phyloP scores from a whole-genome alignment of 2,888 invertebrate genomes.

The Pogonocherus hispidulus region DNA sequence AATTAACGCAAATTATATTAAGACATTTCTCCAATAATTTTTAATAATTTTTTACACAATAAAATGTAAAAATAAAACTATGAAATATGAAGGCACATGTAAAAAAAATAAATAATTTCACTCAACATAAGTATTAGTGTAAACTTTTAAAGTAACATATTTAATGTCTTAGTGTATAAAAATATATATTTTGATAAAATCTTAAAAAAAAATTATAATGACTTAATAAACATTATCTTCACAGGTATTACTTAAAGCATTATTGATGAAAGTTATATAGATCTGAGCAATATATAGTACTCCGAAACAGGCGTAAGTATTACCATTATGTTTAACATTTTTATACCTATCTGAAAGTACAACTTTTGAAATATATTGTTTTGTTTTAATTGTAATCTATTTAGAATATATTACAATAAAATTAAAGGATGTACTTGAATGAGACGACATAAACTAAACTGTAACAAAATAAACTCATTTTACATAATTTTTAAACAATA shows the following conservation, averaged over 20 bases:
- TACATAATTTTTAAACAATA: no score
- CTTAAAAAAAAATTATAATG: constrained; percentile 31
- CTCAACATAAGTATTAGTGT: constrained; percentile 28
- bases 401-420: constrained; percentile 14
- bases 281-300: constrained; percentile 25
- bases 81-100: constrained; percentile 47
- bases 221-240: constrained; percentile 6
- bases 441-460: no score
- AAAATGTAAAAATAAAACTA: constrained; percentile 41
- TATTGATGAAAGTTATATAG: constrained; percentile 23
- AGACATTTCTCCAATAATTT: constrained; percentile 31
- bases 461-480: no score
- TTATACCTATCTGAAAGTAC: neutral
- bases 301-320: neutral
- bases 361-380: neutral
- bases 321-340: neutral
- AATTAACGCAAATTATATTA: constrained; percentile 36
- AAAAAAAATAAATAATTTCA: constrained; percentile 48
- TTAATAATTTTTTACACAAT: constrained; percentile 13
- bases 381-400: constrained; percentile 23
- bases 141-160: constrained; percentile 22
- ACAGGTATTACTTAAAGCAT: constrained; percentile 23
- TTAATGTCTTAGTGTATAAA: constrained; percentile 28
- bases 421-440: neutral
- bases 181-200: constrained; percentile 20